Evolutionary conservation across 2,888 invertebrate species (phyloP), one percentile per base, ranked within the genome.

Genomic region (Schizotus pectinicornis): DNA sequence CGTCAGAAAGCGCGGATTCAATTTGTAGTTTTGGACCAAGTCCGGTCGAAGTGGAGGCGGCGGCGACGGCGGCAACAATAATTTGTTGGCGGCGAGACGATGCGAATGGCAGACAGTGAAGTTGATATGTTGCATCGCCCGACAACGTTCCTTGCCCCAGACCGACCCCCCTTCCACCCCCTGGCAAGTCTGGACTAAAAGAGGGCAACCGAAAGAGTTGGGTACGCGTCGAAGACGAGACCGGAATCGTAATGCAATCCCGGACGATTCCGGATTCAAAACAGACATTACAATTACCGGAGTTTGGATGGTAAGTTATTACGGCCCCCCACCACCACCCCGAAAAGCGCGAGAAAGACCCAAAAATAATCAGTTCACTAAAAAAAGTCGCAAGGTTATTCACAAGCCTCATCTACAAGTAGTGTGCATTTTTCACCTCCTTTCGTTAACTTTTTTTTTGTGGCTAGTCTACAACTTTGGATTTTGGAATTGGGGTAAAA

Each of bases 181-280:
- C 9, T 6, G 9, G 12, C 8, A 39, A 39, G 39, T 39, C 22
- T 22, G 22, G 12, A 12, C 39, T 3, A 11, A 8, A 39, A 39
- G 46, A 50, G 42, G 41, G 55, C 47, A 49, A 54, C 53, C 30
- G 54, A 50, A 55, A 50, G 50, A 59, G 54, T 55, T 59, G 50
- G 38, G 22, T 56, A 56, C 56, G 34, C 42, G 47, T 13, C 37
- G 34, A 14, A 31, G 41, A 51, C 47, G 48, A 48, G 11, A 45
- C 22, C 61, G 47, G 63, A 63, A 63, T 63, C 52, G 49, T 51
- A 61, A 63, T 61, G 59, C 51, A 54, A 54, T 57, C 48, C 54
- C 36, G 41, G 51, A 14, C 57, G 50, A 54, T 59, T 54, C 34
- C 31, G 48, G 32, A 57, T 49, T 54, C 56, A 47, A 56, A 57